These are phyloP conservation scores for Polydrusus tereticollis DNA, from an alignment of 2,888 invertebrate species.

Conservation along the genomic window DNA sequence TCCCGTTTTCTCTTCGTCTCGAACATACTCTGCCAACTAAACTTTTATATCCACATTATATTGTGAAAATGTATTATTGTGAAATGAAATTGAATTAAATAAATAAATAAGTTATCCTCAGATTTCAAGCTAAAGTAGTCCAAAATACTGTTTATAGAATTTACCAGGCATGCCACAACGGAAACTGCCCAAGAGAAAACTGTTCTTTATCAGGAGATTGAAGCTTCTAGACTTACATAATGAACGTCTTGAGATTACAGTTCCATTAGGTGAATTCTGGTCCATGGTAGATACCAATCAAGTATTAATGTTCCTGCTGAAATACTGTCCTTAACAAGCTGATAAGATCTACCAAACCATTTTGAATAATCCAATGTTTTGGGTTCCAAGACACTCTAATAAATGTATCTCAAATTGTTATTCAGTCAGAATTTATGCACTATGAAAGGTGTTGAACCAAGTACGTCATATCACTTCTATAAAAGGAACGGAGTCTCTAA, in stretches of 20 bases:
- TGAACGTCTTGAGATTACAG: neutral
- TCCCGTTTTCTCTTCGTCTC: too few relatives aligned
- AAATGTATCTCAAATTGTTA: constrained; percentile 51
- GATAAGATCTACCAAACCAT: constrained; percentile 62
- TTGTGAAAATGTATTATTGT: too few relatives aligned
- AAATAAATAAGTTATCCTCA: too few relatives aligned
- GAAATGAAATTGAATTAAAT: too few relatives aligned
- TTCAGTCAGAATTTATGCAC: constrained; percentile 62
- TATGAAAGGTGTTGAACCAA: constrained; percentile 64
- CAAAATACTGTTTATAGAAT: constrained; percentile 57
- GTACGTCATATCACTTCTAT: constrained; percentile 62
- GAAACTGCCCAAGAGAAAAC: constrained; percentile 54
- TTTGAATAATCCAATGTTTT: constrained; percentile 62
- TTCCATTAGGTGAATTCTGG: constrained; percentile 63
- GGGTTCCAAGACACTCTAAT: constrained; percentile 58
- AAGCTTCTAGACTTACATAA: constrained; percentile 50
- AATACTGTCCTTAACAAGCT: constrained; percentile 61
- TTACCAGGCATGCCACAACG: constrained; percentile 58
- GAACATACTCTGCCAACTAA: too few relatives aligned
- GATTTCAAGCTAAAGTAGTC: constrained; percentile 60
- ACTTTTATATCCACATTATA: too few relatives aligned
- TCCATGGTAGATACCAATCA: constrained; percentile 65
- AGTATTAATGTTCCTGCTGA: constrained; percentile 63
- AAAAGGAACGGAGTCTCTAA: constrained; percentile 57
- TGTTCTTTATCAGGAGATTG: constrained; percentile 39